A percentile compares a stretch with the other conserved stretches of the same genome.
Conservation (phyloP, 2,113 vertebrate genomes). For the Crotalus viridis region DNA sequence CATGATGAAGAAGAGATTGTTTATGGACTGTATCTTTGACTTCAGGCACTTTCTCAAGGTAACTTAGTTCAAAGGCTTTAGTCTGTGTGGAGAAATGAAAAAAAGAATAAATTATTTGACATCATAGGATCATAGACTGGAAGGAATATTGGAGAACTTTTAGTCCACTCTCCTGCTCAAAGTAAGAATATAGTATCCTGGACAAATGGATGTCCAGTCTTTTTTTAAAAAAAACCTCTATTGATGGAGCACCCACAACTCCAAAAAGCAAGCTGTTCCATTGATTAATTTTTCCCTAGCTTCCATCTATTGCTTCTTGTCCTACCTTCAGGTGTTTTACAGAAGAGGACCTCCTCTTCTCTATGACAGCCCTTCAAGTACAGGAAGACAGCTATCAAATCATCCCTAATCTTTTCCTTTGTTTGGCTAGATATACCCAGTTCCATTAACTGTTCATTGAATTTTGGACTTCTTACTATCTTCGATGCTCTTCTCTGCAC, state of each 20-base stretch:
- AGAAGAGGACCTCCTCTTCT: not conserved
- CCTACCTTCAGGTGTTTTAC: not conserved
- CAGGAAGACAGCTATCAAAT: not conserved
- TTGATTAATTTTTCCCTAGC: not conserved
- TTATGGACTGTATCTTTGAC: constrained; percentile 98
- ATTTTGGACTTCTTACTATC: not conserved
- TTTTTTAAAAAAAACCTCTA: not conserved
- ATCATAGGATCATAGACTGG: not conserved
- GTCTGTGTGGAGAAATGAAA: constrained; percentile 71
- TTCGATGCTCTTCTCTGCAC: not conserved
- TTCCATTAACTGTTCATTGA: not conserved
- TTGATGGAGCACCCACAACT: not conserved
- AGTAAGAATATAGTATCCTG: not conserved
- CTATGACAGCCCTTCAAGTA: not conserved
- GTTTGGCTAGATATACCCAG: not conserved
- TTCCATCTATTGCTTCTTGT: not conserved
- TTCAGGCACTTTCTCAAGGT: constrained; percentile 98
- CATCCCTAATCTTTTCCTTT: not conserved
- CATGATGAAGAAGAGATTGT: constrained; percentile 93
- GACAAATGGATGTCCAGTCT: not conserved
- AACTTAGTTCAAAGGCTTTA: constrained; percentile 97
- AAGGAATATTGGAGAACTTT: not conserved
- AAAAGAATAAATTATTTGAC: not conserved
- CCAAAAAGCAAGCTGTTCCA: not conserved
- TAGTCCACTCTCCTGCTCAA: not conserved